Evolutionary conservation across 1,140 invertebrate genomes (phyloP).

Genomic region (Colletes gigas): DNA sequence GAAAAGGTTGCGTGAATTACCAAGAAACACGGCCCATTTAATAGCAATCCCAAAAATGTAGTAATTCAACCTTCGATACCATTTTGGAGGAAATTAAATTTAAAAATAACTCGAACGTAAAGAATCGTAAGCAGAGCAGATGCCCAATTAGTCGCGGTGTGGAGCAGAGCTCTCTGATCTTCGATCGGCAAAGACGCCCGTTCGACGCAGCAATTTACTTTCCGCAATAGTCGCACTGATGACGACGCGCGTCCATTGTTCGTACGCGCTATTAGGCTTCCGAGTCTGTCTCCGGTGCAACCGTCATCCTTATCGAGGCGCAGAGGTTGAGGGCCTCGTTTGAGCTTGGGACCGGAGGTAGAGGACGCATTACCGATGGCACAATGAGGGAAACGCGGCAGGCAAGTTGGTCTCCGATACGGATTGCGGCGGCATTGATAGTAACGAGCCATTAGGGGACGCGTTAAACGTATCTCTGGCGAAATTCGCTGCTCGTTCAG

Average conservation of each 20-base stretch:
- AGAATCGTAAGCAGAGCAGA: background rate
- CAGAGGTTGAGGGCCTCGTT: slow-evolving; percentile 28
- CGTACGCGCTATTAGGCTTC: slow-evolving; percentile 74
- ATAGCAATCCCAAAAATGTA: no score
- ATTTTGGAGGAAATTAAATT: no score
- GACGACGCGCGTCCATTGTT: slow-evolving; percentile 77
- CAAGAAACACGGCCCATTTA: no score
- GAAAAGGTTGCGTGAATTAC: no score
- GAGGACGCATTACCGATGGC: slow-evolving; percentile 48
- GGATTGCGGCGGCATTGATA: slow-evolving; percentile 49
- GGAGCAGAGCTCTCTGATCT: background rate
- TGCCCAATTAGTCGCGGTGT: background rate
- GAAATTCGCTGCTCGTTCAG: slow-evolving; percentile 27
- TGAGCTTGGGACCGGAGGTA: slow-evolving; percentile 1
- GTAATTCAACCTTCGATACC: no score
- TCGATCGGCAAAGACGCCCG: slow-evolving; percentile 33
- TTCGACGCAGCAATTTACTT: slow-evolving; percentile 74
- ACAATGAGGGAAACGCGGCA: slow-evolving; percentile 56
- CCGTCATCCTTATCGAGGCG: slow-evolving; percentile 51
- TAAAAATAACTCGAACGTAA: no score
- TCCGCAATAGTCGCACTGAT: slow-evolving; percentile 74
- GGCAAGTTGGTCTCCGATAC: slow-evolving; percentile 57
- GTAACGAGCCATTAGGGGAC: slow-evolving; percentile 56
- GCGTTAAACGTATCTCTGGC: slow-evolving; percentile 59
- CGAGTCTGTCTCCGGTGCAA: slow-evolving; percentile 40